phyloP scores from a whole-genome alignment of 1,140 invertebrate species.

The Vanessa tameamea region DNA sequence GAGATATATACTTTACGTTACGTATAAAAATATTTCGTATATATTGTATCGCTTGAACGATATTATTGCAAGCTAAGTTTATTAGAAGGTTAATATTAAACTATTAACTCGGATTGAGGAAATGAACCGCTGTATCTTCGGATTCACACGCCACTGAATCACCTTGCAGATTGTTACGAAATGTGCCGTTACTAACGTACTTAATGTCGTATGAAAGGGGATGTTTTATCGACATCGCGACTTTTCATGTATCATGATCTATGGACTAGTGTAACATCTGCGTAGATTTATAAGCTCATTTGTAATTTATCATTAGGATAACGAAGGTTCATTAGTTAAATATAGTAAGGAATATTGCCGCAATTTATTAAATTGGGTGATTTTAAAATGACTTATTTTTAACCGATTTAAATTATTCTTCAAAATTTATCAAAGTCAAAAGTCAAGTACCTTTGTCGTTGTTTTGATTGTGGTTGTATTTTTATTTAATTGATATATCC shows the following conservation, averaged over 20 bases:
- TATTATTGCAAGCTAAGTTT: conserved; percentile 2
- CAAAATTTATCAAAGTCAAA: no score
- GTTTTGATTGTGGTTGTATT: no score
- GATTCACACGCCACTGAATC: conserved; percentile 75
- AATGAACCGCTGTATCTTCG: conserved; percentile 78
- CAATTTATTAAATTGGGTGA: no score
- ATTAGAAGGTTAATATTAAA: conserved; percentile 31
- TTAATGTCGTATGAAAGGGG: conserved; percentile 79
- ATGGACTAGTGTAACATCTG: not conserved
- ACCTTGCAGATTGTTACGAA: conserved; percentile 75
- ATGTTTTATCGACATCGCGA: conserved; percentile 68
- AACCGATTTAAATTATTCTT: no score
- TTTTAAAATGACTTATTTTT: no score
- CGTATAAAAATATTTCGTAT: no score
- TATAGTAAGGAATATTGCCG: no score
- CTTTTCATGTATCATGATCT: conserved; percentile 45
- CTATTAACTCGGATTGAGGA: conserved; percentile 50
- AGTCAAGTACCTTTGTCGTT: no score
- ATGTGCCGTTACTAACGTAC: conserved; percentile 78
- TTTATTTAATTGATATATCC: no score
- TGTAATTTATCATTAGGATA: not conserved
- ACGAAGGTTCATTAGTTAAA: not conserved
- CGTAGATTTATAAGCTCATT: not conserved
- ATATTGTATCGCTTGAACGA: no score
- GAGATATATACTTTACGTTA: no score